These are phyloP conservation scores for Drosophila subquinaria DNA, from an alignment of 2,888 invertebrate genomes.

Conservation along the genomic window DNA sequence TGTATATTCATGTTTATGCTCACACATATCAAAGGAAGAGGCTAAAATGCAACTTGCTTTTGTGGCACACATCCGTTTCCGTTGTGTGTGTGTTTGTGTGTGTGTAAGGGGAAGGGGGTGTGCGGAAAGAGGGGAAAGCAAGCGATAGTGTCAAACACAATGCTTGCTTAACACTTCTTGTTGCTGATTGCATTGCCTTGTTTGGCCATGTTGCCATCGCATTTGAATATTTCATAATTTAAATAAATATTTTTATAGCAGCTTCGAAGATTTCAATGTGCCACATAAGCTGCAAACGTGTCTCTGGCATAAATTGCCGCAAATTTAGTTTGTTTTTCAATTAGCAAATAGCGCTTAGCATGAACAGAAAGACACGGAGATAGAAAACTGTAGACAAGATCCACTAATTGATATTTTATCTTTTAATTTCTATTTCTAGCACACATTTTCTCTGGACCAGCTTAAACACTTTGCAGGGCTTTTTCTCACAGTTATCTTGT, in stretches of 20 bases:
- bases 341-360: conserved; percentile 53
- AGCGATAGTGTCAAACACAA: conserved; percentile 73
- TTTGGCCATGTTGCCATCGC: conserved; percentile 61
- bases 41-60: conserved; percentile 73
- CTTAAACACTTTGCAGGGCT: conserved; percentile 5
- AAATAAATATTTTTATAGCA: conserved; percentile 35
- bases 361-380: neutral
- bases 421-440: conserved; percentile 72
- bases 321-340: conserved; percentile 73
- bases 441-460: conserved; percentile 35
- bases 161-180: conserved; percentile 77
- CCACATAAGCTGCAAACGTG: conserved; percentile 57
- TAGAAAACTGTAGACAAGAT: conserved; percentile 27
- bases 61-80: conserved; percentile 63
- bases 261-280: conserved; percentile 14
- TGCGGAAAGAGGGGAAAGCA: neutral
- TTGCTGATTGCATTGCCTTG: conserved; percentile 72
- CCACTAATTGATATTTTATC: conserved; percentile 77
- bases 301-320: conserved; percentile 61
- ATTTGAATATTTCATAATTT: conserved; percentile 70
- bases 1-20: conserved; percentile 30
- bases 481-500: conserved; percentile 13
- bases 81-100: conserved; percentile 19
- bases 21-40: conserved; percentile 73
- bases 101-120: neutral